Percentiles rank a stretch among this genome's conserved stretches.
Evolutionary conservation across 2,797 vertebrate genomes (phyloP).

Genomic region (Chiloscyllium punctatum): DNA sequence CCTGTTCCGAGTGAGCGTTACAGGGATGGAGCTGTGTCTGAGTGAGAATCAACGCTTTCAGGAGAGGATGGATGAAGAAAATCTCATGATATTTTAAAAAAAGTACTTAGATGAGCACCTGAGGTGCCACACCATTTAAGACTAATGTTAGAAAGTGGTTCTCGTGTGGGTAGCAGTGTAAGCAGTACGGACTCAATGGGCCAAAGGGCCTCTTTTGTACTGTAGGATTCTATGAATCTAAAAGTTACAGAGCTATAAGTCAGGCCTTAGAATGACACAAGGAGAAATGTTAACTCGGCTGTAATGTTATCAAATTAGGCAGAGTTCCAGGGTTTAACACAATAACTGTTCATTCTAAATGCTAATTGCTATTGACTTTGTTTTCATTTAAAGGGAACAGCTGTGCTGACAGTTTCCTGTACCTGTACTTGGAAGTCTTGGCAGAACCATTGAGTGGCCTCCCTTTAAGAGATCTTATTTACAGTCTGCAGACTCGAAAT

Average conservation of each 20-base stretch:
- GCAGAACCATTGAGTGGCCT: not conserved
- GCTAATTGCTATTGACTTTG: not conserved
- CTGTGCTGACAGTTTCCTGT: constrained; percentile 34
- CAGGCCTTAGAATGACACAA: not conserved
- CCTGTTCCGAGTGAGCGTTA: not conserved
- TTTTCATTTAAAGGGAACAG: constrained; percentile 27
- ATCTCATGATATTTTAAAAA: no score
- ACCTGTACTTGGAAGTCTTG: constrained; percentile 25
- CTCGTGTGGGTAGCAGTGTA: no score
- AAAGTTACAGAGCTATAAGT: no score
- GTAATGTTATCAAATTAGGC: not conserved
- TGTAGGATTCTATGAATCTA: not conserved
- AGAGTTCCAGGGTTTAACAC: not conserved
- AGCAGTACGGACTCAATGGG: no score
- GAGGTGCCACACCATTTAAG: no score
- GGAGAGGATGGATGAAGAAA: not conserved
- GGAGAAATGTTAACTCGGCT: not conserved
- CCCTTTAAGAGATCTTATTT: constrained; percentile 31
- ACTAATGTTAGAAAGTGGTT: no score
- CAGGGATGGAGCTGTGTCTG: not conserved
- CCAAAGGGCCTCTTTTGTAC: no score
- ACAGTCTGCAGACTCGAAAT: constrained; percentile 15
- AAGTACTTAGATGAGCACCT: no score
- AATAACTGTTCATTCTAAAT: not conserved
- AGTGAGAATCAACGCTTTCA: not conserved